Base-by-base conservation (phyloP, 2,888 invertebrate genomes). In the Lycia hirtaria region DNA sequence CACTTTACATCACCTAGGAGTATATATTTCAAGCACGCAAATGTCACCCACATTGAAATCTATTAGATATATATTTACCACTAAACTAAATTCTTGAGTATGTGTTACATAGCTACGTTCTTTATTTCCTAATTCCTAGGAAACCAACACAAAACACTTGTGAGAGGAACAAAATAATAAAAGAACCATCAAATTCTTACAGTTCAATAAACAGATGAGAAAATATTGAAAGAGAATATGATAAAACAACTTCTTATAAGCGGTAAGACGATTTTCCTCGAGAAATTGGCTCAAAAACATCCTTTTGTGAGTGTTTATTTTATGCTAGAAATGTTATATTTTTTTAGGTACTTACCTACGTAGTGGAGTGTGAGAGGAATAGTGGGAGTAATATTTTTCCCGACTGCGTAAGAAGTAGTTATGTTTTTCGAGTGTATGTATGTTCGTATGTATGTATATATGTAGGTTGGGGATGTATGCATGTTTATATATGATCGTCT, bases 191-290 rank as follows among this genome's bases (percentile, higher is more conserved):
- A 44, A 41, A 44, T 51, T 54, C 49, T 40, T 40, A 32, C 44
- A 55, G 44, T 51, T 60, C 47, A 60, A 58, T 58, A 53, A 56
- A 56, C 35, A 52, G 30, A 43, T 44, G 37, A 43, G 26, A 49
- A 57, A 47, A 56, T 63, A 48, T 52, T 48, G 51, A 60, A 62
- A 45, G 37, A 33, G 43, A 60, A 59, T 49, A 60, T 54, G 60
- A 64, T 60, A 55, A 54, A 58, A 58, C 57, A 61, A 57, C 60
- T 65, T 63, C 63, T 50, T 56, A 63, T 49, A 47, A 55, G 55
- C 60, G 24, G 10, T 59, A 57, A 58, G 55, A 20, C 43, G 59
- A 53, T 60, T 59, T 60, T 48, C 48, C 44, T 19, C 49, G 45
- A 56, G 51, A 60, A 51, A 33, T 56, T 51, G 50, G 48, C 26